phyloP scores from a whole-genome alignment of 2,797 vertebrate species.

The Poecilia gillii region DNA sequence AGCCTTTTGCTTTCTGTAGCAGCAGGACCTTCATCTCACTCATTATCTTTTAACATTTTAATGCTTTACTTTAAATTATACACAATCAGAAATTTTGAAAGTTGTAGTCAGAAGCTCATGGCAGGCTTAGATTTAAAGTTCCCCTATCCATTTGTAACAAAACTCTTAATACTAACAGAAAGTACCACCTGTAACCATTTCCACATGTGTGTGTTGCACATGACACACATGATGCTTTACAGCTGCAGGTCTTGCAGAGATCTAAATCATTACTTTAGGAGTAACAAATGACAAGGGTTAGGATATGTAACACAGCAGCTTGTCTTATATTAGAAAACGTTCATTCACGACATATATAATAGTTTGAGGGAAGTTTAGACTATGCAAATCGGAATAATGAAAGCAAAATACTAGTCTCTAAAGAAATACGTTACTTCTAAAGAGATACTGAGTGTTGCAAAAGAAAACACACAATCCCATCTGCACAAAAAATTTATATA shows the following conservation, averaged over 20 bases:
- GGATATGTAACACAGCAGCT: too few species aligned
- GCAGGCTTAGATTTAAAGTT: neutral
- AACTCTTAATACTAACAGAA: neutral
- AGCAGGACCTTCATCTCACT: neutral
- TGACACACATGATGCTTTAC: neutral
- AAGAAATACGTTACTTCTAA: neutral
- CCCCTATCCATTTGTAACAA: neutral
- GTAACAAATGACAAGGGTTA: neutral
- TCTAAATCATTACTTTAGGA: too few species aligned
- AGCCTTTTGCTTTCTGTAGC: neutral
- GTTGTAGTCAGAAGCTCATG: neutral
- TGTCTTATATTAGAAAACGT: neutral
- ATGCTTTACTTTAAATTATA: neutral
- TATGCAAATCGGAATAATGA: neutral
- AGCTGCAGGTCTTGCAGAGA: too few species aligned
- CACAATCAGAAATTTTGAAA: neutral
- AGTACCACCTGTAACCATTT: neutral
- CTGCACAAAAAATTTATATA: conserved; percentile 4
- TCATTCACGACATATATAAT: neutral
- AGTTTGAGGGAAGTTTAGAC: neutral
- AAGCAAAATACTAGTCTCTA: neutral
- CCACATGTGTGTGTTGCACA: neutral
- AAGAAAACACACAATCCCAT: conserved; percentile 1
- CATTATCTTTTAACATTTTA: neutral
- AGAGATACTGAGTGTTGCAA: neutral